phyloP scores from a whole-genome alignment of 2,113 vertebrate genomes.

The Ammospiza caudacuta region DNA sequence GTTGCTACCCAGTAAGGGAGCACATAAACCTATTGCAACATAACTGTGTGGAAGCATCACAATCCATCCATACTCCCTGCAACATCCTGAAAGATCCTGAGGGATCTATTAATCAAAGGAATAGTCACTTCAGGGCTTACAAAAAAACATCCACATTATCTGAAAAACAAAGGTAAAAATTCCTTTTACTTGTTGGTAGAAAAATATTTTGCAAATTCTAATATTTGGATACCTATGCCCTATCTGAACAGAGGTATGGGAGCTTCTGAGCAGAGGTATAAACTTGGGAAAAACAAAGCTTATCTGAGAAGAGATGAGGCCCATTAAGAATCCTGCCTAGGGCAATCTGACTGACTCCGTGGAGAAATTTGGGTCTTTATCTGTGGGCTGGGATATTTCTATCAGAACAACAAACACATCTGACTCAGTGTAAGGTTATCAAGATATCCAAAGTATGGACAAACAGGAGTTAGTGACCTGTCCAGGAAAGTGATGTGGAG shows the following conservation, averaged over 20 bases:
- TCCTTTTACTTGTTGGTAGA: not conserved
- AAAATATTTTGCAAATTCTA: not conserved
- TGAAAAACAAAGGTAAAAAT: not conserved
- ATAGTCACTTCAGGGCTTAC: not conserved
- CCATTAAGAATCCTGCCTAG: no score
- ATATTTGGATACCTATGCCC: not conserved
- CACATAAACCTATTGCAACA: not conserved
- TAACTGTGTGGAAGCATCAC: not conserved
- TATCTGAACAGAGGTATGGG: not conserved
- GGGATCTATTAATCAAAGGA: not conserved
- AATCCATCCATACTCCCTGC: not conserved
- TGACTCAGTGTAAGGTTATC: not conserved
- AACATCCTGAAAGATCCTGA: not conserved
- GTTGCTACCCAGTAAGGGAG: not conserved
- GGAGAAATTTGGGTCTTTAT: not conserved
- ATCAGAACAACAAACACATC: not conserved
- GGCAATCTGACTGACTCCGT: not conserved
- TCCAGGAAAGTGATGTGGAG: not conserved
- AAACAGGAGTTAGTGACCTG: not conserved
- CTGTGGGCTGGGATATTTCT: not conserved
- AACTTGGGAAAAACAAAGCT: accelerated
- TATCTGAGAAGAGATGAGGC: not conserved
- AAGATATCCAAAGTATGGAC: not conserved
- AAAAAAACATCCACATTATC: accelerated
- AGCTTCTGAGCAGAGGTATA: not conserved